phyloP scores from a whole-genome alignment of 2,797 vertebrate genomes.

The Rachycentron canadum region DNA sequence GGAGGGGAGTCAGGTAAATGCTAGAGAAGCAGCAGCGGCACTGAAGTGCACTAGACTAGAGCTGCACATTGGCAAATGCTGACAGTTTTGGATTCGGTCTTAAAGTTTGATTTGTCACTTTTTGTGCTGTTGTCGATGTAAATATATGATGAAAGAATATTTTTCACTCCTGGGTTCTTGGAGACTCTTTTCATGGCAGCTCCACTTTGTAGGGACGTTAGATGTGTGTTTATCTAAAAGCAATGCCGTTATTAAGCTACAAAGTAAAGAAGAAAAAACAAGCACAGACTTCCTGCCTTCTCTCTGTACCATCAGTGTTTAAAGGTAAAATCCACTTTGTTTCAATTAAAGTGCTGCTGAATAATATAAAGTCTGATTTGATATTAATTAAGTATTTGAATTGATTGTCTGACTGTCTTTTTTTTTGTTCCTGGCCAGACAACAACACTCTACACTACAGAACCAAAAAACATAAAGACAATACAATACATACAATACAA shows the following conservation, averaged over 20 bases:
- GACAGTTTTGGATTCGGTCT: slow-evolving; percentile 24
- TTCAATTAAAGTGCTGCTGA: background rate
- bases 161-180: background rate
- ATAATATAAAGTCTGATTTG: background rate
- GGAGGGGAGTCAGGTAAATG: slow-evolving; percentile 27
- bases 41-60: background rate
- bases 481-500: no score
- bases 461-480: background rate
- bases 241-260: background rate
- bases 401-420: background rate
- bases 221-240: background rate
- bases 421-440: background rate
- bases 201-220: background rate
- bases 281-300: background rate
- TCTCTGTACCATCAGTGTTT: background rate
- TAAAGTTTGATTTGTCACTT: slow-evolving; percentile 11
- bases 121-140: slow-evolving; percentile 12
- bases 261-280: background rate
- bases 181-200: background rate
- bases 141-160: background rate
- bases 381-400: background rate
- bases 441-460: background rate
- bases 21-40: background rate
- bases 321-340: background rate
- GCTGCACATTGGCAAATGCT: background rate